These are phyloP conservation scores for Calyptomena viridis DNA, from an alignment of 2,113 vertebrate species.

Conservation along the genomic window DNA sequence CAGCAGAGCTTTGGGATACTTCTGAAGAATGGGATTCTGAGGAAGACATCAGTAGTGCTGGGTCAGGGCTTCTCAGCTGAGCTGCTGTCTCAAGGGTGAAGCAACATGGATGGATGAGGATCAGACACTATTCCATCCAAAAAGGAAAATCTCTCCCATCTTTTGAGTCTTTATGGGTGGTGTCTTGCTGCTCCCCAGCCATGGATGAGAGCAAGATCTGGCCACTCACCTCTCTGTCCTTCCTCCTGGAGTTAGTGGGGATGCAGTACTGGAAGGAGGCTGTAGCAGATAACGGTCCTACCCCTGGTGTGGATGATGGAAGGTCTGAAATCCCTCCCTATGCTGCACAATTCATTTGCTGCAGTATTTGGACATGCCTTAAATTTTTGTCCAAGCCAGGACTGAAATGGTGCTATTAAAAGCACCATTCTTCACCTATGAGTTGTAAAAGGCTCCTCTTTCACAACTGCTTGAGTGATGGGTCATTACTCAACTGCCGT, in stretches of 20 bases:
- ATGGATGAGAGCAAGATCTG: neutral
- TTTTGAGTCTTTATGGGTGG: neutral
- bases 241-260: neutral
- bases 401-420: neutral
- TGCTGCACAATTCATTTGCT: neutral
- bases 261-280: neutral
- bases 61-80: neutral
- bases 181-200: neutral
- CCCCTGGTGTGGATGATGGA: neutral
- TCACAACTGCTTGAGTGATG: neutral
- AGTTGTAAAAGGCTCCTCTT: neutral
- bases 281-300: fast-evolving
- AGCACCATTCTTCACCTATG: neutral
- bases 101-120: neutral
- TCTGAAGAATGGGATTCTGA: neutral
- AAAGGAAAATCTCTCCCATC: neutral
- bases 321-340: neutral
- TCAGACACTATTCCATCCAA: neutral
- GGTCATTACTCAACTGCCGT: neutral
- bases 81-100: neutral
- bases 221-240: too few species aligned
- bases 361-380: neutral
- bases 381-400: neutral
- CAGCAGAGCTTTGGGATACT: neutral
- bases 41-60: neutral